Evolutionary conservation across 1,140 invertebrate species (phyloP), one percentile per base, ranked within the genome.

Genomic region (Scylla paramamosain): DNA sequence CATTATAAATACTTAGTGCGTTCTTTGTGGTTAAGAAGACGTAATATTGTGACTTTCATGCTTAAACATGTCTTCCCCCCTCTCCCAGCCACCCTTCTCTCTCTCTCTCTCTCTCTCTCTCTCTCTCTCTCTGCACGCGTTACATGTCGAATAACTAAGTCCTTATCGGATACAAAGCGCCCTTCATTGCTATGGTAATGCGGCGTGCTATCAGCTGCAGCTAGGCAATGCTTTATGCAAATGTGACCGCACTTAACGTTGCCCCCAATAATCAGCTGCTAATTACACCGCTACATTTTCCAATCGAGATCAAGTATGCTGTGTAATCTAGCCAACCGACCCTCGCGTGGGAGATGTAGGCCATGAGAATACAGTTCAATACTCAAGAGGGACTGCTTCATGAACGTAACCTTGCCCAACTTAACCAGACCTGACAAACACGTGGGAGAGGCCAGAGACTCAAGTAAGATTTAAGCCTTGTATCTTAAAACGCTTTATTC

Each of bases 91-190:
- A 7, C 46, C 14, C 46, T 48, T 14, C 67, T 77, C 67, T 77
- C 67, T 77, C 67, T 77, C 67, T 77, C 67, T 77, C 67, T 77
- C 67, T 77, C 67, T 77, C 67, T 77, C 67, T 77, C 67, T 77
- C 67, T 77, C 67, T 77, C 67, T 77, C 67, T 77, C 67, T 77
- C 67, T 77, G 12, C 20, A 25, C 8, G 20, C 67, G 20, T n/a
- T 77, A 77, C 52, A 59, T 20, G 10, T 59, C 16, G 16, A 12
- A n/a, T 77, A 77, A 77, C 67, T 77, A n/a, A 77, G 25, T 20
- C 67, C 67, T 77, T 77, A n/a, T n/a, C 67, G 67, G 20, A 77
- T 77, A 77, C 67, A 77, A 77, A 77, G n/a, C 67, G n/a, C 20
- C 67, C 20, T 7, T 77, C 67, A 77, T 77, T 77, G 25, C 67